Percentiles rank a stretch among this genome's conserved stretches.
Conservation (phyloP, 2,797 vertebrate genomes). For the Antennarius maculatus region DNA sequence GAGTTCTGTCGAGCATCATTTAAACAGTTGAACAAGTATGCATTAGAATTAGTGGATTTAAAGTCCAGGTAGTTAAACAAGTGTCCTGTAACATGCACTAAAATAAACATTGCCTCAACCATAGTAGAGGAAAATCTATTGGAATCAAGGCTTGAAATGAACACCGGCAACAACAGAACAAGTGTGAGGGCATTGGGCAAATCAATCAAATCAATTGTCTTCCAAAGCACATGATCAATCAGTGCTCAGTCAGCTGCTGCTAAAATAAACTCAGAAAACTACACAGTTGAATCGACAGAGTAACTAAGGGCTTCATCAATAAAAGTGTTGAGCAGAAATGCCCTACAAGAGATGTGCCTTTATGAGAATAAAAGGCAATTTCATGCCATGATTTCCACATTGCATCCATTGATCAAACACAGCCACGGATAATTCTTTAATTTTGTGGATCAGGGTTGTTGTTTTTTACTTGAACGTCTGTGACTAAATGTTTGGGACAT, state of each 20-base stretch:
- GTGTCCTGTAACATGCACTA: too few species aligned
- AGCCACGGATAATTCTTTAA: slow-evolving; percentile 56
- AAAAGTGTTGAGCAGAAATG: slow-evolving; percentile 31
- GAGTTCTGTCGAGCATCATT: too few species aligned
- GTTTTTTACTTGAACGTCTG: slow-evolving; percentile 56
- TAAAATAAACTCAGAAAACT: slow-evolving; percentile 9
- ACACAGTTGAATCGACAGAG: slow-evolving; percentile 30
- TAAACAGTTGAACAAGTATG: too few species aligned
- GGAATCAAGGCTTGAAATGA: slow-evolving; percentile 22
- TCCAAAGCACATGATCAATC: slow-evolving; percentile 23
- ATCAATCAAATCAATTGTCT: slow-evolving; percentile 41
- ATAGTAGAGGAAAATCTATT: slow-evolving; percentile 17
- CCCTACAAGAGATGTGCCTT: slow-evolving; percentile 26
- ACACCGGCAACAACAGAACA: slow-evolving; percentile 10
- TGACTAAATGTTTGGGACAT: slow-evolving; percentile 62
- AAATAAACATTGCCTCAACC: slow-evolving; percentile 5
- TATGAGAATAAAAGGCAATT: slow-evolving; percentile 47
- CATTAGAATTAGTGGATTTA: too few species aligned
- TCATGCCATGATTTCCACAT: slow-evolving; percentile 67
- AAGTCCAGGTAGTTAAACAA: slow-evolving; percentile 1
- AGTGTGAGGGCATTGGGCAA: slow-evolving; percentile 12
- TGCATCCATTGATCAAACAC: slow-evolving; percentile 66
- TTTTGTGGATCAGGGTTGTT: slow-evolving; percentile 56
- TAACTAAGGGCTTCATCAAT: slow-evolving; percentile 38
- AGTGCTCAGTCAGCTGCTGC: slow-evolving; percentile 25